Evolutionary conservation across 1,140 invertebrate species (phyloP).

Genomic region (Hyposmocoma kahamanoa): DNA sequence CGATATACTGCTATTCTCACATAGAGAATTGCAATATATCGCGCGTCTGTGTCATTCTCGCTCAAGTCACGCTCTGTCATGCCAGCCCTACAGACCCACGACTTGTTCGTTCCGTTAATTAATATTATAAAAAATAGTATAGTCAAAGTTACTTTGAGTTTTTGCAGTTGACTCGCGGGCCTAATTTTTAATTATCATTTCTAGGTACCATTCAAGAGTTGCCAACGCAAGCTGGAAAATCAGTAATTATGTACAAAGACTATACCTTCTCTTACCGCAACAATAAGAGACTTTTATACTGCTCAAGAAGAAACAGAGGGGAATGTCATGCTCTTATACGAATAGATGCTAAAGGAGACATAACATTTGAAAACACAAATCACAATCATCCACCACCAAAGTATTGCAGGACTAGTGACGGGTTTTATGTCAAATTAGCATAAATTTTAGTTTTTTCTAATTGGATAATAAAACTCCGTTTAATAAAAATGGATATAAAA

Average conservation of each 20-base stretch:
- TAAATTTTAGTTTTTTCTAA: too few relatives aligned
- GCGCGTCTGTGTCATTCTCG: too few relatives aligned
- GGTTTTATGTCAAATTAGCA: not conserved
- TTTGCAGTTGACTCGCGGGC: too few relatives aligned
- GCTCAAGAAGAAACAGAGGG: not conserved
- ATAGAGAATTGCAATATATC: not conserved
- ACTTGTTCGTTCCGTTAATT: too few relatives aligned
- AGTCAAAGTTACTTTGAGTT: too few relatives aligned
- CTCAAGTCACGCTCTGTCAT: too few relatives aligned
- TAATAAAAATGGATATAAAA: too few relatives aligned
- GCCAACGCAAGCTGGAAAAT: not conserved
- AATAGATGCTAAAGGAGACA: not conserved
- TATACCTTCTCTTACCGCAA: slow-evolving; percentile 5
- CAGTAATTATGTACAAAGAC: slow-evolving; percentile 3
- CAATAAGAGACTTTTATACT: not conserved
- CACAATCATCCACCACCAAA: slow-evolving; percentile 7
- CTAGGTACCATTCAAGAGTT: not conserved
- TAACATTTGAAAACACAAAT: not conserved
- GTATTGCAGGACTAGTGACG: not conserved
- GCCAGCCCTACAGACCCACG: too few relatives aligned
- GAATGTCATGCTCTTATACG: not conserved
- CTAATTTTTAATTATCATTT: too few relatives aligned
- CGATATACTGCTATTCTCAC: not conserved
- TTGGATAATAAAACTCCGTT: too few relatives aligned
- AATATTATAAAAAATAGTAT: too few relatives aligned